These are phyloP conservation scores for Magallana gigas DNA, from an alignment of 1,140 invertebrate genomes.

Conservation along the genomic window DNA sequence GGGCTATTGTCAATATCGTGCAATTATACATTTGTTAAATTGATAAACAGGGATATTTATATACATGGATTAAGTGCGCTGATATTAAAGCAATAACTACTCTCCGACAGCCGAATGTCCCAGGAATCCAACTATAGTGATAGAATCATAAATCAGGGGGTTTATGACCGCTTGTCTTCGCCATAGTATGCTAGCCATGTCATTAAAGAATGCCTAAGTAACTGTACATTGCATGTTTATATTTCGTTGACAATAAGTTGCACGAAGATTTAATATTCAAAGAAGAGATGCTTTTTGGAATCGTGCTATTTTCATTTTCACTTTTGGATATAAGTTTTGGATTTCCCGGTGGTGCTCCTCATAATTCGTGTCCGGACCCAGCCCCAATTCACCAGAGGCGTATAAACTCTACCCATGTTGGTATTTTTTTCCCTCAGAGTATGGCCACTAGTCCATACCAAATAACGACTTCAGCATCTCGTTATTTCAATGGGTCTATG, in stretches of 20 bases:
- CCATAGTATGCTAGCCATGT: slow-evolving; percentile 28
- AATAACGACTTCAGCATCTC: slow-evolving; percentile 16
- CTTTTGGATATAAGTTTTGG: slow-evolving; percentile 31
- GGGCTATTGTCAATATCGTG: slow-evolving; percentile 13
- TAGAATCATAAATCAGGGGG: slow-evolving; percentile 15
- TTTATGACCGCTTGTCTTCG: slow-evolving; percentile 28
- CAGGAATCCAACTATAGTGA: background rate
- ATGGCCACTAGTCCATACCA: slow-evolving; percentile 50
- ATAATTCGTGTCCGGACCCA: slow-evolving; percentile 51
- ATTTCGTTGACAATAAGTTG: slow-evolving; percentile 25
- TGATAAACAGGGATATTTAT: slow-evolving; percentile 17
- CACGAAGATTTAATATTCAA: background rate
- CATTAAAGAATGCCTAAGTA: slow-evolving; percentile 36
- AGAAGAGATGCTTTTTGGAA: slow-evolving; percentile 28
- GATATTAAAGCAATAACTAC: slow-evolving; percentile 29
- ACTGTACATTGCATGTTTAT: slow-evolving; percentile 34
- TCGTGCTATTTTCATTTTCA: slow-evolving; percentile 14
- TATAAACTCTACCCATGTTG: slow-evolving; percentile 53
- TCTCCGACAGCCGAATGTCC: slow-evolving; percentile 20
- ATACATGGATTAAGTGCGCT: background rate
- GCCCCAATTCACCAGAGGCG: slow-evolving; percentile 48
- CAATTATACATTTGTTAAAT: slow-evolving; percentile 28
- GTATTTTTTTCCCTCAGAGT: slow-evolving; percentile 49
- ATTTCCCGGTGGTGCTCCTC: slow-evolving; percentile 49
- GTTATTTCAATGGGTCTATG: slow-evolving; percentile 37